Conservation (phyloP, 2,888 invertebrate genomes). For the Cephus runcator region DNA sequence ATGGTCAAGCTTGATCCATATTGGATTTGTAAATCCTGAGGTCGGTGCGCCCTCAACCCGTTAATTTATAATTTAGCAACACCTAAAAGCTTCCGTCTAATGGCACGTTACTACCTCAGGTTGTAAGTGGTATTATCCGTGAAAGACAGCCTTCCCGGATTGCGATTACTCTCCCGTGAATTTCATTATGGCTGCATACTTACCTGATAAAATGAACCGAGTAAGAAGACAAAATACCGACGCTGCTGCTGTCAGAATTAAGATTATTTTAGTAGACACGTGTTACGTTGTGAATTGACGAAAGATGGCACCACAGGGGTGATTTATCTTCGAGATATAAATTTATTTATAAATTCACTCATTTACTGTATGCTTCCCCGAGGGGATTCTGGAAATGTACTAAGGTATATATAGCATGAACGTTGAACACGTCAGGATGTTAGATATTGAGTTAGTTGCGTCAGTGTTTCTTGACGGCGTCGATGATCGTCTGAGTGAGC, state of each 20-base stretch:
- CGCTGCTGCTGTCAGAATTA: not conserved
- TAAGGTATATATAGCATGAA: not conserved
- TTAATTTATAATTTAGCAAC: not conserved
- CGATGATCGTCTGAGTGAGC: conserved; percentile 51
- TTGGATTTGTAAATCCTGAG: conserved; percentile 13
- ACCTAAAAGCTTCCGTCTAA: not conserved
- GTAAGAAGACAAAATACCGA: not conserved
- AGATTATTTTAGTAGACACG: not conserved
- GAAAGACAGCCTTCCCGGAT: not conserved
- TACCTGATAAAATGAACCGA: not conserved
- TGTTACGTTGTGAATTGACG: not conserved
- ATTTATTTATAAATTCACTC: not conserved
- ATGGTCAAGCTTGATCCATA: conserved; percentile 15
- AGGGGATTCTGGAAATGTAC: not conserved
- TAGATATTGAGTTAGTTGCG: not conserved
- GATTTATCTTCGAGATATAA: not conserved
- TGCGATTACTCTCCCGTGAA: not conserved
- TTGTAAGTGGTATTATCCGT: not conserved
- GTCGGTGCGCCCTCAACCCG: not conserved
- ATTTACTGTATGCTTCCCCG: not conserved
- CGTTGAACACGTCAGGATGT: not conserved
- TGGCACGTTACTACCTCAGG: not conserved
- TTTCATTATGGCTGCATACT: not conserved
- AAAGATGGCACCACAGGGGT: not conserved
- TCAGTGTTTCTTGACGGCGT: conserved; percentile 19